These are phyloP conservation scores for Rhabdomys dilectus DNA, from an alignment of 2,113 vertebrate genomes.

Conservation along the genomic window DNA sequence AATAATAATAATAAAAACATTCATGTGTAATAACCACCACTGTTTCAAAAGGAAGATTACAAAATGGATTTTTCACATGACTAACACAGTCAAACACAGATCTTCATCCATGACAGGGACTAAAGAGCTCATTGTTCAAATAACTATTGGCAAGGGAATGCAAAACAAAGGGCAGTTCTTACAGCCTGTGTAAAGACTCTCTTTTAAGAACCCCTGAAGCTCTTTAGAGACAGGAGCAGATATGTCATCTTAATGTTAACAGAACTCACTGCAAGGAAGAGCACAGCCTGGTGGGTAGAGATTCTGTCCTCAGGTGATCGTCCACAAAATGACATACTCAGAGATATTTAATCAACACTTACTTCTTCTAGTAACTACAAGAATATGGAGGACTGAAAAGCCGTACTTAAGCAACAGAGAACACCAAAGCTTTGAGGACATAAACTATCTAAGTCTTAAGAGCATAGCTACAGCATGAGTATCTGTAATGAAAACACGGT, in stretches of 20 bases:
- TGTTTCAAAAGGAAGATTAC: conserved; percentile 33
- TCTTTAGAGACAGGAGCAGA: not conserved
- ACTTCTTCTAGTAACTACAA: conserved; percentile 33
- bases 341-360: not conserved
- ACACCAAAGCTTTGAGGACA: conserved; percentile 18
- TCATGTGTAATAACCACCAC: not conserved
- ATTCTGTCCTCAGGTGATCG: not conserved
- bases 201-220: not conserved
- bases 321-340: not conserved
- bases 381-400: not conserved
- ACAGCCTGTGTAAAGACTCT: not conserved
- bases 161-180: conserved; percentile 3
- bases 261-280: not conserved
- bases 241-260: conserved; percentile 19
- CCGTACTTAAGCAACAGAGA: conserved; percentile 1
- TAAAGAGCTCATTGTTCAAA: not conserved
- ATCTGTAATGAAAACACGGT: not conserved
- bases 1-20: not conserved
- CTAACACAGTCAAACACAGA: not conserved
- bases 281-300: not conserved
- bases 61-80: not conserved
- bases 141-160: not conserved
- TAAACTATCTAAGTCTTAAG: conserved; percentile 14
- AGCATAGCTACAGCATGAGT: not conserved
- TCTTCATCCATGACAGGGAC: conserved; percentile 4